These are phyloP conservation scores for Bolinopsis microptera DNA, from an alignment of 37 sponge, comb jelly and placozoan genomes.

Conservation along the genomic window DNA sequence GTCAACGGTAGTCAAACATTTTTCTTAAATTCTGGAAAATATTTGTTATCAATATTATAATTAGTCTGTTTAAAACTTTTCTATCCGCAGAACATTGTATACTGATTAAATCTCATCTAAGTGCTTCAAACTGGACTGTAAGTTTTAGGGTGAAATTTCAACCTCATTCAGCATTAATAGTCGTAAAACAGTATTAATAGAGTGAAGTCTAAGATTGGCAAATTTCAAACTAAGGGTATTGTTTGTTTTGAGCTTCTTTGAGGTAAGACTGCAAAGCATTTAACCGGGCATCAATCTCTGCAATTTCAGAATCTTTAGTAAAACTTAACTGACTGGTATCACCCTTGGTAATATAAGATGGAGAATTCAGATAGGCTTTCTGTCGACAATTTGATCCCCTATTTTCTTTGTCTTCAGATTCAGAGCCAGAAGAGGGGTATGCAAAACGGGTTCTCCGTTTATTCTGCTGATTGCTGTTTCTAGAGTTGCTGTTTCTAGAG, in stretches of 20 bases:
- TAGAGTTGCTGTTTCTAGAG: not conserved
- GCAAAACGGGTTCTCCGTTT: not conserved
- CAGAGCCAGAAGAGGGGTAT: not conserved
- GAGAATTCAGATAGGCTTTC: not conserved
- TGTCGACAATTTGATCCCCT: not conserved
- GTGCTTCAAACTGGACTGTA: no score
- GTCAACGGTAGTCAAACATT: no score
- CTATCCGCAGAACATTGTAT: no score
- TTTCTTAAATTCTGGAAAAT: no score
- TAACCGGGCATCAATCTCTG: constrained; percentile 46
- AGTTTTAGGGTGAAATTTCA: no score
- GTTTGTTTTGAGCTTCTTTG: constrained; percentile 52
- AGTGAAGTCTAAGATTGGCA: no score
- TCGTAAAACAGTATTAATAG: no score
- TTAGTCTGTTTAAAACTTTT: no score
- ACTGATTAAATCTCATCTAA: no score
- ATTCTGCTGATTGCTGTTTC: not conserved
- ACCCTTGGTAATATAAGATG: not conserved
- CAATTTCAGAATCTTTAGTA: constrained; percentile 60
- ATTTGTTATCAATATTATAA: no score
- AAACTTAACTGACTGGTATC: constrained; percentile 25
- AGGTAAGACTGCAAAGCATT: constrained; percentile 59
- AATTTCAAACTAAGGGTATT: not conserved
- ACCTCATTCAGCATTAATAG: no score
- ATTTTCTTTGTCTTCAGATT: constrained; percentile 23